These are phyloP conservation scores for Fratercula arctica DNA, from an alignment of 2,797 vertebrate genomes.

Conservation along the genomic window DNA sequence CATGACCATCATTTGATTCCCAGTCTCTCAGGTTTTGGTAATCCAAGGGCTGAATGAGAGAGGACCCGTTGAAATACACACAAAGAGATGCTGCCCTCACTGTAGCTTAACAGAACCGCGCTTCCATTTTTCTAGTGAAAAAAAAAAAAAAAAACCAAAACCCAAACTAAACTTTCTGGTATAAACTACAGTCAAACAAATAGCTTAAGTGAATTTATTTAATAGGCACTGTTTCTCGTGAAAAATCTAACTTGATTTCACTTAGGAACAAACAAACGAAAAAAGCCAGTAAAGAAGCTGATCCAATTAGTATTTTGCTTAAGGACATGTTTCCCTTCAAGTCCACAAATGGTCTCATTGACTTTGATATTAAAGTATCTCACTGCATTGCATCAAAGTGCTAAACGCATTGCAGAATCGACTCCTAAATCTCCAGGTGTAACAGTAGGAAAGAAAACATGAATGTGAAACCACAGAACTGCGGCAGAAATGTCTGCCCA, in stretches of 20 bases:
- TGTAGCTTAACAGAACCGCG: neutral
- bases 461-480: neutral
- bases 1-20: neutral
- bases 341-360: neutral
- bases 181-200: neutral
- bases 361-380: neutral
- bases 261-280: neutral
- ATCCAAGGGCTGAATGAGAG: neutral
- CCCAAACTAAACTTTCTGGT: neutral
- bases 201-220: neutral
- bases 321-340: neutral
- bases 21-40: neutral
- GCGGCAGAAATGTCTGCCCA: neutral
- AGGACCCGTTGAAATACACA: fast-evolving
- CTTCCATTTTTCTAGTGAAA: neutral
- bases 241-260: neutral
- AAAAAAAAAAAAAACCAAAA: too few relatives aligned
- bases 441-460: neutral
- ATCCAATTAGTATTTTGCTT: neutral
- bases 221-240: neutral
- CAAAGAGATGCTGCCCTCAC: neutral
- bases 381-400: neutral
- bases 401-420: neutral
- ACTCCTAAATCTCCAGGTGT: neutral
- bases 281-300: neutral